A percentile compares a stretch with the other conserved stretches of the same genome.
These are phyloP conservation scores for Drosophila gunungcola DNA, from an alignment of 1,140 invertebrate genomes.

Conservation along the genomic window DNA sequence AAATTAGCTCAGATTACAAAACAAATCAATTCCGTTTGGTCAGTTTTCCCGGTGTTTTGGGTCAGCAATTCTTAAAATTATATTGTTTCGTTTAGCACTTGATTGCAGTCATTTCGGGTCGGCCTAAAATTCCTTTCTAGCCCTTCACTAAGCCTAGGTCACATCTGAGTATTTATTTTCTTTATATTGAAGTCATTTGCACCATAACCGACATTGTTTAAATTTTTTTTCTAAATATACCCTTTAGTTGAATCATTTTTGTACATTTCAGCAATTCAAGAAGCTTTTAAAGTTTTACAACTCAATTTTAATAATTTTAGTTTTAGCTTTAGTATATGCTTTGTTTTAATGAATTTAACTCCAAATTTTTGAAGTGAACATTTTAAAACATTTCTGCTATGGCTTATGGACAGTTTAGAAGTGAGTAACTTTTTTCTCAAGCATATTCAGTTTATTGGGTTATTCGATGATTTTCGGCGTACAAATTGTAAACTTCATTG, in stretches of 20 bases:
- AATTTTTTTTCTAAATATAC: slow-evolving; percentile 15
- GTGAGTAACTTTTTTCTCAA: slow-evolving; percentile 37
- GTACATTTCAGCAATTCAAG: background rate
- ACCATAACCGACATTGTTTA: slow-evolving; percentile 24
- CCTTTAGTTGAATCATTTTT: background rate
- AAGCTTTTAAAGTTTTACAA: background rate
- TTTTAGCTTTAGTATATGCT: slow-evolving; percentile 2
- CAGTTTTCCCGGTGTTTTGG: slow-evolving; percentile 9
- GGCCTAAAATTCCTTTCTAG: slow-evolving; percentile 5
- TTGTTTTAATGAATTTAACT: background rate
- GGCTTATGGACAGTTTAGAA: slow-evolving; percentile 54
- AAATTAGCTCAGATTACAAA: slow-evolving; percentile 13
- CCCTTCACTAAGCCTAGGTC: slow-evolving; percentile 23
- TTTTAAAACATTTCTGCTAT: slow-evolving; percentile 37
- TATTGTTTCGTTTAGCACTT: slow-evolving; percentile 45
- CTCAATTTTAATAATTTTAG: background rate
- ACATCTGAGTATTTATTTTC: slow-evolving; percentile 53
- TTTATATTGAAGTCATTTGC: slow-evolving; percentile 17
- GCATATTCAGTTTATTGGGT: slow-evolving; percentile 56
- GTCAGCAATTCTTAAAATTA: slow-evolving; percentile 36
- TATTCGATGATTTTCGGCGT: slow-evolving; percentile 32
- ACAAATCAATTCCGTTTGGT: slow-evolving; percentile 55
- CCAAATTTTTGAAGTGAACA: slow-evolving; percentile 14
- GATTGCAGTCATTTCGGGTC: slow-evolving; percentile 26
- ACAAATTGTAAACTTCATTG: slow-evolving; percentile 41